Base-by-base conservation (phyloP, 1,140 invertebrate genomes). In the Calephelis nemesis region DNA sequence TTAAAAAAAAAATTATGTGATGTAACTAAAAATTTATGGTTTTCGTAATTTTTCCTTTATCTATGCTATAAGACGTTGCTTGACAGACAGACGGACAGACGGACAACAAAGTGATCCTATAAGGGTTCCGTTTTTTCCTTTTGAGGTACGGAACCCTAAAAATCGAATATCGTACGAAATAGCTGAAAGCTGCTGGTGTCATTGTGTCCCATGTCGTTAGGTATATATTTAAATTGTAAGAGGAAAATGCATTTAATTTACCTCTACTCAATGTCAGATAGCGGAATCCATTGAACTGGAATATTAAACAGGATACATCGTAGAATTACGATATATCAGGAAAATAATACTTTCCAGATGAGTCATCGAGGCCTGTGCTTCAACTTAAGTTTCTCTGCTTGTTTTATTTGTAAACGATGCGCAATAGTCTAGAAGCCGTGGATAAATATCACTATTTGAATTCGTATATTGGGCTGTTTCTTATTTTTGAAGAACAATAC, bases 331-430 rank as follows among this genome's bases (percentile, higher is more conserved):
- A 50, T 63, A 45, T 66, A 54, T 60, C 54, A 60, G 54, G 54
- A 40, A 60, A 60, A 69, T 62, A 69, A 65, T 67, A 30, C 71
- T 70, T 74, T 71, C 69, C 65, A 47, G 62, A 52, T 78, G 76
- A 78, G 48, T 78, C 76, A 78, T 54, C 58, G 45, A 30, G 39
- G 62, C n/a, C 50, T 19, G 54, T 10, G 58, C 58, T 39, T 39
- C 47, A 54, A 47, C 58, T 47, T 45, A 42, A 50, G 49, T 66
- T 74, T 71, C 64, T 73, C 69, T 62, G 47, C 12, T 71, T 49
- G n/a, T 71, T 71, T 75, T 71, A 68, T 75, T 71, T 75, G 54
- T 19, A 30, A 40, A 60, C 54, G 19, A 9, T 40, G 54, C 12
- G 54, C 8, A 7, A 40, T 60, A 60, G 54, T 12, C 11, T 11